Percentiles rank a stretch among this genome's conserved stretches.
Evolutionary conservation across 2,888 invertebrate genomes (phyloP).

Genomic region (Phortica magna): DNA sequence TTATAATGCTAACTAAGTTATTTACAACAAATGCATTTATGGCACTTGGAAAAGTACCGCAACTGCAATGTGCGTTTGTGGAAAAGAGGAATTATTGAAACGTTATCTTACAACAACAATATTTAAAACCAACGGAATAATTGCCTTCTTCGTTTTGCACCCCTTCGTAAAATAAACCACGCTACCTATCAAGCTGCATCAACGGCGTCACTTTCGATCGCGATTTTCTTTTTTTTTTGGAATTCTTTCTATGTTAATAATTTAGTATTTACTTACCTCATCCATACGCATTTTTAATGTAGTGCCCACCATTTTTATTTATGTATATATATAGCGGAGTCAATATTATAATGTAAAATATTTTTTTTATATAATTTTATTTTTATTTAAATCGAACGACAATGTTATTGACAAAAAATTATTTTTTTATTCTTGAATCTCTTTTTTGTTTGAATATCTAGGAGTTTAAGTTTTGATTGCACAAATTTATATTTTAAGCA

Average conservation of each 20-base stretch:
- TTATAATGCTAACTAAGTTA: too few species aligned
- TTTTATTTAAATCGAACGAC: constrained; percentile 28
- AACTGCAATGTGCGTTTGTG: neutral
- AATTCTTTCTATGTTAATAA: neutral
- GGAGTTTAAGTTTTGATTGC: constrained; percentile 45
- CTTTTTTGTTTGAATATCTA: constrained; percentile 6
- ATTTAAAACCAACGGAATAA: constrained; percentile 50
- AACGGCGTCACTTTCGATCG: constrained; percentile 40
- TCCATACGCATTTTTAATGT: constrained; percentile 59
- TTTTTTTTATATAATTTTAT: constrained; percentile 27
- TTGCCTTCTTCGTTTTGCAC: constrained; percentile 43
- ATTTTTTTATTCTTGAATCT: constrained; percentile 37
- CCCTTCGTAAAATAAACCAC: constrained; percentile 9
- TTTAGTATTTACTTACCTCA: constrained; percentile 61
- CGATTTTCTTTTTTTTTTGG: constrained; percentile 23
- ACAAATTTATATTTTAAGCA: constrained; percentile 42
- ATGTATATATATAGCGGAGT: neutral
- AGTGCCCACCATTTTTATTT: constrained; percentile 64
- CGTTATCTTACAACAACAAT: constrained; percentile 35
- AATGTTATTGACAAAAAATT: constrained; percentile 40
- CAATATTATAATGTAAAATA: constrained; percentile 21
- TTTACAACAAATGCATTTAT: neutral
- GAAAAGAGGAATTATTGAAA: neutral
- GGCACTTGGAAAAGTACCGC: constrained; percentile 17
- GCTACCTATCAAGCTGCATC: constrained; percentile 42